Evolutionary conservation across 2,888 invertebrate genomes (phyloP).

Genomic region (Pasiphila rectangulata): DNA sequence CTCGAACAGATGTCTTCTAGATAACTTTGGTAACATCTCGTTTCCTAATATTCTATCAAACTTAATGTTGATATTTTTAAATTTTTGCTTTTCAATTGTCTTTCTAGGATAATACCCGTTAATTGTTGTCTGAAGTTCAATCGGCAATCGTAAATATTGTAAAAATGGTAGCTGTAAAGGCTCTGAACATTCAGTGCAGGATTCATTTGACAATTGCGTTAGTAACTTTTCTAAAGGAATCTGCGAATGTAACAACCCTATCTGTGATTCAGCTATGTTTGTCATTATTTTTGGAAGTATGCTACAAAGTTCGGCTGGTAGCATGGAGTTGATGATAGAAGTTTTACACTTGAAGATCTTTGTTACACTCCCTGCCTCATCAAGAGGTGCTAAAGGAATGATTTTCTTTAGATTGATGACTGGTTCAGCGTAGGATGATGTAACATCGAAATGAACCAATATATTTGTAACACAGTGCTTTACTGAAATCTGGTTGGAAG

Average conservation of each 20-base stretch:
- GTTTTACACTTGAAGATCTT: constrained; percentile 61
- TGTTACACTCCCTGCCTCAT: constrained; percentile 43
- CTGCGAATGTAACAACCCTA: constrained; percentile 22
- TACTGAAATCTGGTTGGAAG: constrained; percentile 53
- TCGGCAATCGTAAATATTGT: constrained; percentile 20
- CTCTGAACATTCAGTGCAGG: constrained; percentile 28
- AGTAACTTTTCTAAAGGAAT: constrained; percentile 33
- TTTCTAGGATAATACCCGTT: constrained; percentile 26
- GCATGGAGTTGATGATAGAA: constrained; percentile 55
- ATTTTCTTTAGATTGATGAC: constrained; percentile 34
- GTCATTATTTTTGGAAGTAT: constrained; percentile 60
- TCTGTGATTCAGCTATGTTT: constrained; percentile 40
- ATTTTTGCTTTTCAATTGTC: neutral
- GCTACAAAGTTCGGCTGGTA: constrained; percentile 68
- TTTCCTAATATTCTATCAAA: constrained; percentile 7
- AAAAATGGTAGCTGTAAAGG: constrained; percentile 14
- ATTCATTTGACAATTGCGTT: constrained; percentile 42
- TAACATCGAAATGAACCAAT: constrained; percentile 61
- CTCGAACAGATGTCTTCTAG: constrained; percentile 17
- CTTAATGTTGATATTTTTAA: neutral
- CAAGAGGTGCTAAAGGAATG: constrained; percentile 44
- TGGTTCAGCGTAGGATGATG: constrained; percentile 39
- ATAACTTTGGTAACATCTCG: constrained; percentile 26
- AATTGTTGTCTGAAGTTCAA: constrained; percentile 28
- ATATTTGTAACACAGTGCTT: constrained; percentile 61